Evolutionary conservation across 2,797 vertebrate species (phyloP).

Genomic region (Anguilla megastoma): DNA sequence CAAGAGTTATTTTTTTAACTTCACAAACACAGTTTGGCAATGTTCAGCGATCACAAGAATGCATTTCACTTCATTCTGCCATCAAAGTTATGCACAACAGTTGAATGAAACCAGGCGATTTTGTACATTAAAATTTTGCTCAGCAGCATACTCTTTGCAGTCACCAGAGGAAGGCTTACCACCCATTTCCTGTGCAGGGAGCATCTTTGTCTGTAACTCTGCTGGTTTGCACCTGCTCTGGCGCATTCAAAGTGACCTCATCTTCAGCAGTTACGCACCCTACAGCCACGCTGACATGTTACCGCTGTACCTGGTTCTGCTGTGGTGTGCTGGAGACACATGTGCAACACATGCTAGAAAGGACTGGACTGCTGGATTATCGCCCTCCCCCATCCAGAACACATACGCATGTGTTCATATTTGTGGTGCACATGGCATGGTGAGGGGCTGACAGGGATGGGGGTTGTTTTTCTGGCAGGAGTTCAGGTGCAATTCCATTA

Average conservation of each 20-base stretch:
- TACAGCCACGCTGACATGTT: background rate
- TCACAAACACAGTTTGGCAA: background rate
- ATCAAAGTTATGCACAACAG: background rate
- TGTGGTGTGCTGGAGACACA: background rate
- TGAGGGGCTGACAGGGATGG: background rate
- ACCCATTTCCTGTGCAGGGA: background rate
- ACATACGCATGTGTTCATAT: constrained; percentile 3
- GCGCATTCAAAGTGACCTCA: background rate
- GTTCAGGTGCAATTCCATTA: constrained; percentile 5
- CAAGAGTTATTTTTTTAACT: background rate
- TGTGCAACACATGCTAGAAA: background rate
- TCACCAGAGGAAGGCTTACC: background rate
- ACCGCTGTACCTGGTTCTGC: background rate
- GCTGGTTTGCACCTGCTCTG: background rate
- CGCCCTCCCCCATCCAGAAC: background rate
- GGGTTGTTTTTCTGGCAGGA: background rate
- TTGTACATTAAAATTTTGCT: no score
- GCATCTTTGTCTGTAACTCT: background rate
- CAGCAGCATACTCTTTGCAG: background rate
- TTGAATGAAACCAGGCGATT: no score
- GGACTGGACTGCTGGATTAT: background rate
- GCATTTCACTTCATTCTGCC: background rate
- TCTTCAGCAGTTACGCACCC: background rate
- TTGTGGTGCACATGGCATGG: background rate
- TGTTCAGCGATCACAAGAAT: background rate